phyloP scores from a whole-genome alignment of 2,113 vertebrate genomes.

The Cariama cristata region DNA sequence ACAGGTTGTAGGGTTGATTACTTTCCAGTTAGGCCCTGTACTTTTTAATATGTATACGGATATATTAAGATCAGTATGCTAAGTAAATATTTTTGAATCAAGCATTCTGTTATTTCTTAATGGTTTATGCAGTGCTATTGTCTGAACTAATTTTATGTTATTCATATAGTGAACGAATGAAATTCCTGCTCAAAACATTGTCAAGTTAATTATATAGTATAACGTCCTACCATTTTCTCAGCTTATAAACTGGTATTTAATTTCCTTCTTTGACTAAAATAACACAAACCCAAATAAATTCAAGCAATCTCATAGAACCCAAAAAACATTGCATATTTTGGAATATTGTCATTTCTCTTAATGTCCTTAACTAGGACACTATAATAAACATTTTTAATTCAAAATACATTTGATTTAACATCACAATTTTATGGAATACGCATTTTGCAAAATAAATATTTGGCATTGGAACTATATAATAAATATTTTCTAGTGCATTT shows the following conservation, averaged over 20 bases:
- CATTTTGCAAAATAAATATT: neutral
- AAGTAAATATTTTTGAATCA: neutral
- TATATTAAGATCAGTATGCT: neutral
- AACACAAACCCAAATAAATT: neutral
- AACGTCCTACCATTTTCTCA: neutral
- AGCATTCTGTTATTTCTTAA: neutral
- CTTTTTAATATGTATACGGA: neutral
- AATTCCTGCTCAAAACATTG: neutral
- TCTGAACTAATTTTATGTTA: neutral
- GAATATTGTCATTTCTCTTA: neutral
- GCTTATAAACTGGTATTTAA: neutral
- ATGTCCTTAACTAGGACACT: no score
- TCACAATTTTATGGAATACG: neutral
- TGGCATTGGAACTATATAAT: neutral
- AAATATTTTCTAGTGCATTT: neutral
- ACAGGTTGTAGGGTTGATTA: neutral
- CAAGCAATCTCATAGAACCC: neutral
- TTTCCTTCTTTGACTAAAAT: neutral
- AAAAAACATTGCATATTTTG: neutral
- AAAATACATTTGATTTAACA: neutral
- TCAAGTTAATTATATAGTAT: neutral
- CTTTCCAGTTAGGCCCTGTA: neutral
- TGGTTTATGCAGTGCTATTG: neutral
- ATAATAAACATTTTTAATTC: neutral
- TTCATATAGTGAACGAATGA: neutral